phyloP scores from a whole-genome alignment of 2,113 vertebrate genomes.

The Erinaceus europaeus region DNA sequence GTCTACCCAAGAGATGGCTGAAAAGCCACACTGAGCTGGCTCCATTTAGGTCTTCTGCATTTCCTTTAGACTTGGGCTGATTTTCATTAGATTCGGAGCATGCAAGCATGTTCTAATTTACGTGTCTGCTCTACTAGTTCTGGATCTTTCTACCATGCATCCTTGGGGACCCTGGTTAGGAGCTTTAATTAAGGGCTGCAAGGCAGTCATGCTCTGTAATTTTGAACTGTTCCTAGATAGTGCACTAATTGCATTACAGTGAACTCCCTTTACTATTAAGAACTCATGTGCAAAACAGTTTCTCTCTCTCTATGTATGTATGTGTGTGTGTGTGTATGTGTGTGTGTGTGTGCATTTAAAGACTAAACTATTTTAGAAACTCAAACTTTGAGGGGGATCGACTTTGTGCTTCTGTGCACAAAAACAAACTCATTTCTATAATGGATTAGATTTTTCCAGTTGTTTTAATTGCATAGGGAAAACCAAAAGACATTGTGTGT shows the following conservation, averaged over 20 bases:
- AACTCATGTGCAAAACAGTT: neutral
- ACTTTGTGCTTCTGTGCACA: neutral
- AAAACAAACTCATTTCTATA: neutral
- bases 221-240: neutral
- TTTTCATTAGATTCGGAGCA: constrained; percentile 50
- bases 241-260: neutral
- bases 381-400: neutral
- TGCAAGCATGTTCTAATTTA: constrained; percentile 27
- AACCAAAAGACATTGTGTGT: neutral
- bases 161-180: neutral
- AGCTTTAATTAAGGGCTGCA: neutral
- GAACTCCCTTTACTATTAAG: neutral
- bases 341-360: neutral
- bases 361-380: neutral
- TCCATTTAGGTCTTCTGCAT: constrained; percentile 21
- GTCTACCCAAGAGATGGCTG: constrained; percentile 1
- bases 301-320: no score
- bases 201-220: neutral
- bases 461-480: neutral
- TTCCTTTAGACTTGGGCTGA: constrained; percentile 40
- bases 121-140: constrained; percentile 20
- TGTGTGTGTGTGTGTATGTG: neutral
- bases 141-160: neutral
- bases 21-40: constrained; percentile 22
- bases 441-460: neutral